Conservation (phyloP, 1,140 invertebrate species). For the Nasonia vitripennis region DNA sequence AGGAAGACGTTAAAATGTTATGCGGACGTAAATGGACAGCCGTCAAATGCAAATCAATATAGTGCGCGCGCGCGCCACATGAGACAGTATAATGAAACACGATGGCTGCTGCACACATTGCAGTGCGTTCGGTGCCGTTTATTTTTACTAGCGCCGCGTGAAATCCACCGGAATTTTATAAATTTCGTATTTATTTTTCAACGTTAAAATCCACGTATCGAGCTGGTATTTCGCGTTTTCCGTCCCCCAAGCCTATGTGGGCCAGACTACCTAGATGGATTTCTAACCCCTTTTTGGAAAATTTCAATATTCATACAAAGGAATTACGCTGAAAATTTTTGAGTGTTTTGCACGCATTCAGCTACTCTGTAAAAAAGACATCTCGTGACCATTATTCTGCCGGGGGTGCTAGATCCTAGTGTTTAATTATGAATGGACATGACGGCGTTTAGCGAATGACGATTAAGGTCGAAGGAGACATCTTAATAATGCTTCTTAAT, state of each 20-base stretch:
- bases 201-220: no score
- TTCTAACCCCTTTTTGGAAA: no score
- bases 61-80: background rate
- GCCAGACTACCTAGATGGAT: no score
- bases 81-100: background rate
- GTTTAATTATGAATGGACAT: background rate
- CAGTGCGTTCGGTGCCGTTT: background rate
- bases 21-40: conserved; percentile 12
- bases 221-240: no score
- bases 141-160: background rate
- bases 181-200: no score
- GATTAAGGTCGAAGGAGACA: background rate
- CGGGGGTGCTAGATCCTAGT: background rate
- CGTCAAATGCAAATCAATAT: conserved; percentile 24
- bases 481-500: conserved; percentile 20
- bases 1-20: conserved; percentile 29
- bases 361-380: no score
- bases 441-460: background rate
- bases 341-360: no score
- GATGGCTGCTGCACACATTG: background rate
- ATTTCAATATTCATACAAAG: no score
- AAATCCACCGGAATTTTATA: background rate
- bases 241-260: no score
- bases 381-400: background rate
- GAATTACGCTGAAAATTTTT: no score